Evolutionary conservation across 1,140 invertebrate species (phyloP).

Genomic region (Bombus waltoni): DNA sequence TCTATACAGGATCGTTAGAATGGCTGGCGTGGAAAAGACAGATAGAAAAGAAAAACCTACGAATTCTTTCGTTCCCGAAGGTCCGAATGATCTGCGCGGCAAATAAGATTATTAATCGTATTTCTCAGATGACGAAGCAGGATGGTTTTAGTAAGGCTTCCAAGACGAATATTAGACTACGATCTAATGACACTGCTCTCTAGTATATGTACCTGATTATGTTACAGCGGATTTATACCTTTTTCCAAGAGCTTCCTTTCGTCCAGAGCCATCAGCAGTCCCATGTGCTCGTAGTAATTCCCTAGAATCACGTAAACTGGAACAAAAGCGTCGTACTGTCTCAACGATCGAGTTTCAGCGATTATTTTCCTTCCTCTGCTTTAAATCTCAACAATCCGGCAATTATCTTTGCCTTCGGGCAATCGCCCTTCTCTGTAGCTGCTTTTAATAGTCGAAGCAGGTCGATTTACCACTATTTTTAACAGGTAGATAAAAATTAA

Average conservation of each 20-base stretch:
- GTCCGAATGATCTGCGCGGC: fast-evolving
- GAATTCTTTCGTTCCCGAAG: not conserved
- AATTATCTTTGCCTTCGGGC: not conserved
- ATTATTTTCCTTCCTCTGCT: not conserved
- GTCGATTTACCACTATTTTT: constrained; percentile 42
- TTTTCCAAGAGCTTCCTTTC: constrained; percentile 91
- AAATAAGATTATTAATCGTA: not conserved
- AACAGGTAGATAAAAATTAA: constrained; percentile 30
- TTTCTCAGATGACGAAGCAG: not conserved
- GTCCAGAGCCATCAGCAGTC: constrained; percentile 91
- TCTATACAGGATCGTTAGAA: not conserved
- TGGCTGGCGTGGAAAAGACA: not conserved
- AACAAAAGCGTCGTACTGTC: constrained; percentile 74
- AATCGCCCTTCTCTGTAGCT: not conserved
- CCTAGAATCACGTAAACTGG: constrained; percentile 97
- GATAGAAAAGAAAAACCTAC: not conserved
- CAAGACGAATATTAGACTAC: constrained; percentile 1
- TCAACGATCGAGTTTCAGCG: not conserved
- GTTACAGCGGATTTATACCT: constrained; percentile 82
- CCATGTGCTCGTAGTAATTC: constrained; percentile 93
- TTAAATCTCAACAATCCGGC: too few relatives aligned
- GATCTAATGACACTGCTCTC: constrained; percentile 40
- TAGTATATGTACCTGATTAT: constrained; percentile 61
- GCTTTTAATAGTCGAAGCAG: constrained; percentile 5
- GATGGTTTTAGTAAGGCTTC: constrained; percentile 3